Base-by-base conservation (phyloP, 2,113 vertebrate genomes). In the Ariopsis seemanni region DNA sequence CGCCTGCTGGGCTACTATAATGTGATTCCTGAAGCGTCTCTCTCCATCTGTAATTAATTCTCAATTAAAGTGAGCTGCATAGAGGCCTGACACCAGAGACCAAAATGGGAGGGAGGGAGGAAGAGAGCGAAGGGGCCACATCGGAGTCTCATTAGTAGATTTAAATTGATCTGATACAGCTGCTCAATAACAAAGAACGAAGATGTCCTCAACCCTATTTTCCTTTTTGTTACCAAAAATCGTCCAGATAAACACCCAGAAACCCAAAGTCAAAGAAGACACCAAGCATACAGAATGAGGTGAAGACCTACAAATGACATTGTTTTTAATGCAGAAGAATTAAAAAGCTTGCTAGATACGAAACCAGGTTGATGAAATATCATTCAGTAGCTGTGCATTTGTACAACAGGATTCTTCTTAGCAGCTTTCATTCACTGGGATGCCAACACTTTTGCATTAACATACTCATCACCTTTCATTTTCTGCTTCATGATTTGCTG, bases 111-210 rank as follows among this genome's bases (percentile, higher is more conserved):
- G 87, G 86, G 74, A 77, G 87, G 69, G 82, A 75, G 86, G 71
- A 30, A 22, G 53, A 52, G 57, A 86, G 74, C 62, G 30, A 50
- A 77, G 17, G 48, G 65, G 84, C 34, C 71, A 67, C 78, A 74
- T 83, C 15, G 48, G 85, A 89, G 90, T 89, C 90, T 91, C 89
- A 90, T 91, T 91, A 90, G 89, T 81, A 90, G 89, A 89, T 90
- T 91, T 91, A 84, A 86, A 91, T 90, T 84, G 89, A 91, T 91
- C 89, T 83, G 83, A 91, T 91, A 86, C 85, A 89, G 78, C 90
- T 89, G 89, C 84, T 90, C 87, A 85, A 91, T 91, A 91, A 88
- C 65, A 87, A 90, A 88, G 90, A 86, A 85, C 74, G 60, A 90
- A 85, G 82, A 87, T 27, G 22, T 86, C 89, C 83, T 87, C 74